Base-by-base conservation (phyloP, 2,113 vertebrate genomes). In the Sphaerodactylus townsendi region DNA sequence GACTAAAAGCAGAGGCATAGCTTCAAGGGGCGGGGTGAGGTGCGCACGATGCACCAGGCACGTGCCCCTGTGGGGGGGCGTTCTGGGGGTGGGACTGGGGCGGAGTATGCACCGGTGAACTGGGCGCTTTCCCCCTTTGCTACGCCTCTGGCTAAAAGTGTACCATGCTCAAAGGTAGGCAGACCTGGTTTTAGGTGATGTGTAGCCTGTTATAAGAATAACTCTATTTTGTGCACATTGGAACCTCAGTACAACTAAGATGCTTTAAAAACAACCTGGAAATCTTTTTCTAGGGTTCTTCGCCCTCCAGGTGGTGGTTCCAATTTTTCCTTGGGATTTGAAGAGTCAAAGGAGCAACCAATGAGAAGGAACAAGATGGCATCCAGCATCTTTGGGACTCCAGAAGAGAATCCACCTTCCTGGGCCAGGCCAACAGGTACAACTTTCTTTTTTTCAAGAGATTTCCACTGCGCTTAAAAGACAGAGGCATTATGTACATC, bases 271-370 rank as follows among this genome's bases (percentile, higher is more conserved):
- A 33, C 21, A 48, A 48, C 33, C 44, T 17, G 13, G 33, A 9
- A 1, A 11, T 89, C 8, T 92, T 85, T 33, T 62, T 84, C 1
- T 77, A 99, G 98, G 92, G 97, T 99, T 86, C 95, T 99, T 93
- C 97, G 97, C 85, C 98, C 98, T 91, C 98, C 98, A 1, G 98
- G 98, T 1, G 98, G 98, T 0, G 98, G 96, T 30, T 99, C 98
- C 92, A 99, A 98, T 94, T 98, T 99, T 89, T 95, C 96, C 9
- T 91, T 99, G 85, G 98, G 98, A 53, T 96, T 96, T 75, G 98
- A 98, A 0, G 96, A 97, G 82, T 97, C 98, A 28, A 82, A 96
- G 95, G 95, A 96, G 70, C 89, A 97, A 19, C 96, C 97, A 0
- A 87, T 66, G 25, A 95, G 97, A 89, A 97, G 97, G 96, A 97